Percentiles rank a stretch among this genome's conserved stretches.
Evolutionary conservation across 2,797 vertebrate genomes (phyloP).

Genomic region (Discoglossus pictus): DNA sequence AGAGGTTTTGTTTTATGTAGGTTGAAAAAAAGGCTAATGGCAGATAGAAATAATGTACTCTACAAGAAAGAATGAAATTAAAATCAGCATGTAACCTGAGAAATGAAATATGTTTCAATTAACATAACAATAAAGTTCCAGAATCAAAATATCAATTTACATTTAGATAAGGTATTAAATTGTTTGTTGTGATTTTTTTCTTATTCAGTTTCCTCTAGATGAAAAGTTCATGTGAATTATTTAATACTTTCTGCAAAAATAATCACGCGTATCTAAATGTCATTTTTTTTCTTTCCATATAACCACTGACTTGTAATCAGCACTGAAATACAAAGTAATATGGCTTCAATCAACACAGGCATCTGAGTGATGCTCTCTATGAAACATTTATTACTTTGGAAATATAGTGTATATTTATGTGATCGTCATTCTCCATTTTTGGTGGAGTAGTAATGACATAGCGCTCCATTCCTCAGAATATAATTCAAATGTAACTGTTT

Average conservation of each 20-base stretch:
- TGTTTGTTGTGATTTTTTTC: slow-evolving; percentile 1
- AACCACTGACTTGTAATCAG: no score
- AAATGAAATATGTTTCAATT: slow-evolving; percentile 50
- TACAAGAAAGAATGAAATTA: slow-evolving; percentile 29
- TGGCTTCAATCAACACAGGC: no score
- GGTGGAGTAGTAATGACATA: no score
- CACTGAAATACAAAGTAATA: no score
- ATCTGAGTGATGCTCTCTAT: no score
- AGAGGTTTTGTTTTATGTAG: not conserved
- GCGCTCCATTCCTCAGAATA: no score
- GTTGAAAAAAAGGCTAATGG: slow-evolving; percentile 22
- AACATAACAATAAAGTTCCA: slow-evolving; percentile 36
- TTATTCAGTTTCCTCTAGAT: not conserved
- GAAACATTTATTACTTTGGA: no score
- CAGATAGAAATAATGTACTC: slow-evolving; percentile 21
- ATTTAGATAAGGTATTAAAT: slow-evolving; percentile 43
- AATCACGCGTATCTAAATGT: not conserved
- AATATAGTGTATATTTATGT: no score
- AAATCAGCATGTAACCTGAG: slow-evolving; percentile 39
- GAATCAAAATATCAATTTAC: slow-evolving; percentile 41
- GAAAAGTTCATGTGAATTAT: not conserved
- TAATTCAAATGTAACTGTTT: no score
- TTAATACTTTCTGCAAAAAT: not conserved
- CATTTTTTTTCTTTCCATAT: no score
- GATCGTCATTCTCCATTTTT: no score